Percentiles rank a stretch among this genome's conserved stretches.
Conservation (phyloP, 2,113 vertebrate genomes). For the Aptenodytes forsteri region DNA sequence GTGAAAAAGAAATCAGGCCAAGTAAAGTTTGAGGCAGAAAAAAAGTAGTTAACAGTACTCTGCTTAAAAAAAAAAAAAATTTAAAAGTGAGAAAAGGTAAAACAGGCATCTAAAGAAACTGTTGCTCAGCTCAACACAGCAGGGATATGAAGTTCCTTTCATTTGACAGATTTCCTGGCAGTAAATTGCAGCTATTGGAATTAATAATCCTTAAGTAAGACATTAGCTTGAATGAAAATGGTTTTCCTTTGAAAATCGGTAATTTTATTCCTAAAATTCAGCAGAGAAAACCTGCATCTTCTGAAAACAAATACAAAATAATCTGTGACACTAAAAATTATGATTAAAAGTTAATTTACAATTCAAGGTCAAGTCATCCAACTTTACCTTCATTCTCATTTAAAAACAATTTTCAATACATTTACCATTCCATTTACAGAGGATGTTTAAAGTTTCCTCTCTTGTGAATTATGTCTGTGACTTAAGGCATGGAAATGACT, state of each 20-base stretch:
- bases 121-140: not conserved
- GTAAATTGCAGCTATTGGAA: not conserved
- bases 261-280: constrained; percentile 7
- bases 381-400: not conserved
- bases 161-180: not conserved
- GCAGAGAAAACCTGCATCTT: not conserved
- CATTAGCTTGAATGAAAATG: not conserved
- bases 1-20: not conserved
- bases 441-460: constrained; percentile 15
- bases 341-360: not conserved
- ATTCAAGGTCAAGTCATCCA: not conserved
- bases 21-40: not conserved
- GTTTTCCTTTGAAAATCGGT: not conserved
- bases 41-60: not conserved
- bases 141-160: not conserved
- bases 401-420: not conserved
- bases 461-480: constrained; percentile 2
- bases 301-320: not conserved
- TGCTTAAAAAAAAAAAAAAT: not conserved
- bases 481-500: not conserved
- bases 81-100: not conserved
- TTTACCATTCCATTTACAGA: not conserved
- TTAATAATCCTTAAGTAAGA: not conserved
- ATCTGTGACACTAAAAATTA: not conserved
- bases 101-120: not conserved